Base-by-base conservation (phyloP, 2,888 invertebrate genomes). In the Cataglyphis livida region DNA sequence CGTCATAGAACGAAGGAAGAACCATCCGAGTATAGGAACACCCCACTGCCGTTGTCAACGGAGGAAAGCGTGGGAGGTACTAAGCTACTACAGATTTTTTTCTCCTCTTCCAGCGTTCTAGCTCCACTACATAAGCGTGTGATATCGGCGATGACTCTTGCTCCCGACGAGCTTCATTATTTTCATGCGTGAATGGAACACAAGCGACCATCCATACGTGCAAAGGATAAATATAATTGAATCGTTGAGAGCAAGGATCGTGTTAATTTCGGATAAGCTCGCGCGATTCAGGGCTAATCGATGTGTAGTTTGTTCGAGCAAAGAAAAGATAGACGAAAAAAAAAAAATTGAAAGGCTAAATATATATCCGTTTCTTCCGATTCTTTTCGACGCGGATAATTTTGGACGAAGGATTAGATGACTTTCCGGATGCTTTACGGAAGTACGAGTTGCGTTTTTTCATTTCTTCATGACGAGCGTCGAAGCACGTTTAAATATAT, bases 21-120 rank as follows among this genome's bases (percentile, higher is more conserved):
- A 90, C 88, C 87, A 70, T 82, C 84, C 84, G 88, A 90, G 86
- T 71, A 81, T 76, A 82, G 81, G 4, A 38, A 82, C 85, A 90
- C 91, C 91, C 92, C 91, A 91, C 92, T 90, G 90, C 86, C 83
- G 81, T 89, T 92, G 90, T 90, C 88, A 91, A 89, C 85, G 90
- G 89, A 87, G 87, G 85, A 89, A 51, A 91, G 92, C 91, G 92
- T 92, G 92, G 93, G 92, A 92, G 93, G 91, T 90, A 90, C 90
- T 91, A 90, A 91, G 91, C 92, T 88, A 92, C 92, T 92, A 90
- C 88, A 83, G 78, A 90, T 90, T 84, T 89, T 87, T 85, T 82
- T 35, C 6, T 35, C 4, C 75, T 68, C 81, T 76, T 73, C 12
- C n/a, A 62, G 9, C 35, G 62, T 18, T 9, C 82, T 75, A 71